Evolutionary conservation across 2,797 vertebrate species (phyloP), one percentile per base, ranked within the genome.

Genomic region (Xenops minutus): DNA sequence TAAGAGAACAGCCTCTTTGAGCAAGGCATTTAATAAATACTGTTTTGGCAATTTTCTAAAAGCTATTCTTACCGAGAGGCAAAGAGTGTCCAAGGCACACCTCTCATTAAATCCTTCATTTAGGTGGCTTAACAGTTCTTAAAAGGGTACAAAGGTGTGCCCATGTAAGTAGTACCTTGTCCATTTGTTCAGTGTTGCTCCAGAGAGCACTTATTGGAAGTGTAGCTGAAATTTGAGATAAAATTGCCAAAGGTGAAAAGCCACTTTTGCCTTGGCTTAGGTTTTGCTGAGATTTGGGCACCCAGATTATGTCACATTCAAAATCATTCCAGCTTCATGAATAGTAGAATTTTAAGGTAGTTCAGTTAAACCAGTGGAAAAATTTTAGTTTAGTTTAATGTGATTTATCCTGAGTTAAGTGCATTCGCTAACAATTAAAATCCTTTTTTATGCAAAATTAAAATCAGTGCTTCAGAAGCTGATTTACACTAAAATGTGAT

Each of bases 11-110:
- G 46, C 43, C 88, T 18, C 55, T 89, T 88, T 77, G 56, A 88
- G 71, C 74, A 56, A 72, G 39, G 49, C 63, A 48, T 75, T 96
- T 88, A 79, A 69, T 73, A 86, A 89, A 78, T 32, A 29, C 43
- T 77, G 23, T 52, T 89, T 79, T 55, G 41, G 63, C 37, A 55
- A 5, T 73, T 83, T 86, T 52, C 51, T 85, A 30, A 52, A 84
- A 91, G 83, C 44, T 26, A 0, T 59, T 79, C 62, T 89, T 71
- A 58, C 78, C 62, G 80, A 30, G 32, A 74, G 66, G 34, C 43
- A 58, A 81, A 66, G 75, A 51, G 19, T 22, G 15, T 74, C 10
- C 56, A 43, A 74, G 56, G 78, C 34, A 19, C 23, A 74, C 4
- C 29, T 62, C 37, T 55, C 56, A 68, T 61, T 54, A 72, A 82